Conservation (phyloP, 2,888 invertebrate species). For the Spatulosminthurus flaviceps region DNA sequence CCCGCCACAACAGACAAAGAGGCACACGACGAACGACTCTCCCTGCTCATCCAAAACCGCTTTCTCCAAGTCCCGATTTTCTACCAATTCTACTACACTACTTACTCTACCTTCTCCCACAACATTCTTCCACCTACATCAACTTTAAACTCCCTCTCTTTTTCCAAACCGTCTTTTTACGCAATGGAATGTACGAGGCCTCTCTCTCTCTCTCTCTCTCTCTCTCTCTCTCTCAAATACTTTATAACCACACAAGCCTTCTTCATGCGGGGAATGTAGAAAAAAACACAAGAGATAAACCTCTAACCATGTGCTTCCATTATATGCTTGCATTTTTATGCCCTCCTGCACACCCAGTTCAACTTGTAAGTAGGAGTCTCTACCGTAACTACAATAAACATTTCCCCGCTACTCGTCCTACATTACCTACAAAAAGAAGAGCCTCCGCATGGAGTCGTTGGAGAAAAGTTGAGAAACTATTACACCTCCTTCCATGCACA, state of each 20-base stretch:
- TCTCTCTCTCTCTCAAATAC: too few relatives aligned
- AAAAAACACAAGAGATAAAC: neutral
- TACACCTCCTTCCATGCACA: neutral
- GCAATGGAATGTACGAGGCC: neutral
- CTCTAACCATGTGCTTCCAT: neutral
- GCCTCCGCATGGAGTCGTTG: conserved; percentile 16
- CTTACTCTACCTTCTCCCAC: neutral
- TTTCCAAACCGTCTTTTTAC: neutral
- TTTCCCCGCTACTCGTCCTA: neutral
- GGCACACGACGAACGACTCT: conserved; percentile 25
- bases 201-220: too few relatives aligned
- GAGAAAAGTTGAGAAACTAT: conserved; percentile 11
- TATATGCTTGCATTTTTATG: neutral
- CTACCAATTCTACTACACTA: neutral
- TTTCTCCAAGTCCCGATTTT: conserved; percentile 1
- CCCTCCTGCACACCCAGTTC: neutral
- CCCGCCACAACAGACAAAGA: conserved; percentile 30
- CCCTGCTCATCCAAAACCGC: neutral
- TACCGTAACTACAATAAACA: neutral
- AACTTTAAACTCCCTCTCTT: neutral
- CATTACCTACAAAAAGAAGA: neutral
- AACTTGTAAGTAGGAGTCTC: neutral
- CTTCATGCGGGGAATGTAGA: too few relatives aligned
- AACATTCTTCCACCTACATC: neutral
- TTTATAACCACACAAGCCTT: neutral